A percentile compares a stretch with the other conserved stretches of the same genome.
Evolutionary conservation across 2,797 vertebrate species (phyloP).

Genomic region (Podarcis lilfordi): DNA sequence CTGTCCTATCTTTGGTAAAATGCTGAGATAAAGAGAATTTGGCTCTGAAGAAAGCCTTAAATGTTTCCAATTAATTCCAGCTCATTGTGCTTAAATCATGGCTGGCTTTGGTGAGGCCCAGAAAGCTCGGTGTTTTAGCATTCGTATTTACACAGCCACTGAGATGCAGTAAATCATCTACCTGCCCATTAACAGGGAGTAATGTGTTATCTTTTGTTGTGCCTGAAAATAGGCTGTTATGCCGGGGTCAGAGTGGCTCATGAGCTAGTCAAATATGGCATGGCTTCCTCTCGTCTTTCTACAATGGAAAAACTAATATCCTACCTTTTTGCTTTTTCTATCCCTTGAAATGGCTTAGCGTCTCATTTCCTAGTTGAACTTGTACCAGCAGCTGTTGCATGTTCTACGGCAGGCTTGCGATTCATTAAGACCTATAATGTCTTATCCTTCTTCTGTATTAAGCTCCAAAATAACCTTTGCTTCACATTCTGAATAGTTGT

Average conservation of each 20-base stretch:
- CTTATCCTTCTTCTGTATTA: too few relatives aligned
- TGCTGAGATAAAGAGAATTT: background rate
- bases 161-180: slow-evolving; percentile 68
- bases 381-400: background rate
- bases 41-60: slow-evolving; percentile 43
- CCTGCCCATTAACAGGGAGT: slow-evolving; percentile 53
- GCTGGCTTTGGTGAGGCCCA: slow-evolving; percentile 23
- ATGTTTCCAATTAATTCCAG: slow-evolving; percentile 65
- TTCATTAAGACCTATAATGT: background rate
- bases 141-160: slow-evolving; percentile 58
- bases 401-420: background rate
- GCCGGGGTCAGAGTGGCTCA: background rate
- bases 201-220: slow-evolving; percentile 47
- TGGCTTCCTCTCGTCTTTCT: background rate
- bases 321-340: background rate
- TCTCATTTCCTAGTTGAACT: background rate
- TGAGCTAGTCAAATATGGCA: background rate
- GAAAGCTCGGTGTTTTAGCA: slow-evolving; percentile 47
- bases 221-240: slow-evolving; percentile 28
- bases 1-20: slow-evolving; percentile 3
- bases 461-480: too few relatives aligned
- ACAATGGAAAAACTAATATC: background rate
- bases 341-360: background rate
- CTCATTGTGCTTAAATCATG: slow-evolving; percentile 55
- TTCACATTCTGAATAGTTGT: too few relatives aligned